Evolutionary conservation across 2,113 vertebrate species (phyloP).

Genomic region (Sakesphorus luctuosus): DNA sequence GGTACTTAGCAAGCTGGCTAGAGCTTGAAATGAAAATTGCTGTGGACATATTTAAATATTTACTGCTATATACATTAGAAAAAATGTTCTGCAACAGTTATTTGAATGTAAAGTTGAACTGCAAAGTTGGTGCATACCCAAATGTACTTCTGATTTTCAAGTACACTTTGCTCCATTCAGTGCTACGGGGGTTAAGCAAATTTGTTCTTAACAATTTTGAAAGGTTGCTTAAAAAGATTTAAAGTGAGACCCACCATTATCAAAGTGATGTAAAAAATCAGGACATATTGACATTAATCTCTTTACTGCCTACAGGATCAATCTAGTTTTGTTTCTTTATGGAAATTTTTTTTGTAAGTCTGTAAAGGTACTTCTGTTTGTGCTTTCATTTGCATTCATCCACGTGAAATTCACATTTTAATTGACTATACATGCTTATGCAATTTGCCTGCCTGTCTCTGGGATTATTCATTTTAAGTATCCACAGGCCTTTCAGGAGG

Average conservation of each 20-base stretch:
- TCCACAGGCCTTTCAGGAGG: neutral
- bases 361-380: neutral
- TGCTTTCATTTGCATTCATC: neutral
- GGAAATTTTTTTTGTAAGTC: neutral
- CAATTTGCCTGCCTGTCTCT: neutral
- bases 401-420: neutral
- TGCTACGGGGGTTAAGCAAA: neutral
- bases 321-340: neutral
- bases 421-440: neutral
- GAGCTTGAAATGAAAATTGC: neutral
- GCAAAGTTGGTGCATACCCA: neutral
- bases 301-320: neutral
- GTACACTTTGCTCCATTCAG: neutral
- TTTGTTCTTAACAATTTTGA: neutral
- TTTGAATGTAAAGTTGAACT: neutral
- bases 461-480: neutral
- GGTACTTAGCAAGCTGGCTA: neutral
- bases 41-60: neutral
- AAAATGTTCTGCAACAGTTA: neutral
- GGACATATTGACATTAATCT: neutral
- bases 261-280: neutral
- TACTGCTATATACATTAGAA: neutral
- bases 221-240: neutral
- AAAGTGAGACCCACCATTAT: neutral
- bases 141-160: neutral